Base-by-base conservation (phyloP, 1,140 invertebrate genomes). In the Scaptomyza graminum region DNA sequence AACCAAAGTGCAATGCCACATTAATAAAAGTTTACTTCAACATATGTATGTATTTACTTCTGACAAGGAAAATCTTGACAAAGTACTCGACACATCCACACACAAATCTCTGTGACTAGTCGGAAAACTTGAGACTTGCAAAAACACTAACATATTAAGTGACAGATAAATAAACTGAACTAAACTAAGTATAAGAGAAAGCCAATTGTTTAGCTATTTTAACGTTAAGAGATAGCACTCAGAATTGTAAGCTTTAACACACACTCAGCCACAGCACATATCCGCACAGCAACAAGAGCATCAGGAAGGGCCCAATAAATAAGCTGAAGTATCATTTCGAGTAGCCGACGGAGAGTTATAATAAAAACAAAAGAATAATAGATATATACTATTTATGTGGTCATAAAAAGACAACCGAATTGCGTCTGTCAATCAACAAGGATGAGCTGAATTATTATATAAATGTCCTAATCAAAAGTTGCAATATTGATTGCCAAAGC, bases 401-500 rank as follows among this genome's bases (percentile, higher is more conserved):
- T 22, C 55, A 71, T 70, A 56, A 69, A 70, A 73, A 18, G 37
- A 62, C 18, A 31, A n/a, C 0, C 37, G 22, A 66, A 18, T 16
- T 57, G 9, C n/a, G 51, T 64, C 62, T 74, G 72, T 72, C 74
- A 85, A 87, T 85, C 82, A 85, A 44, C 28, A 51, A 63, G 71
- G 62, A 59, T 55, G 28, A 55, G 54, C 55, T 13, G 46, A 71
- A 66, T 78, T 80, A 81, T 81, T 82, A 66, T 63, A 69, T 75
- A 74, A 78, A 76, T 76, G 63, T 69, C 62, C 78, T 87, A 85
- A 85, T 87, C 81, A 85, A 87, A 81, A 78, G 78, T 82, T 78
- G 50, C 74, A 75, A 81, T 81, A 77, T 61, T 43, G 54, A 76
- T 61, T 74, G 82, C 68, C 68, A 37, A 57, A 57, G 47, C 50